Evolutionary conservation across 2,888 invertebrate genomes (phyloP).

Genomic region (Acronicta leporina): DNA sequence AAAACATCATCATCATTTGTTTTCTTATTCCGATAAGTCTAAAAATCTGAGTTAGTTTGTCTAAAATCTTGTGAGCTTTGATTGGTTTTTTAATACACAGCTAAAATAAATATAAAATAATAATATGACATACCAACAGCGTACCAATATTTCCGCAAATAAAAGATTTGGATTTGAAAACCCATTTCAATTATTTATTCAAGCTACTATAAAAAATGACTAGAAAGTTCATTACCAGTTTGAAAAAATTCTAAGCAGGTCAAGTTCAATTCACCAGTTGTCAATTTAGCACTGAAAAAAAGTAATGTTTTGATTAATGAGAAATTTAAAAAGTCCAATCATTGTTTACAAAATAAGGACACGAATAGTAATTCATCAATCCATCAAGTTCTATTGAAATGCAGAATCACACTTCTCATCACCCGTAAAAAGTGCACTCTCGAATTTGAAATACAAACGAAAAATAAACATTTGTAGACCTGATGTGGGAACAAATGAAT

Average conservation of each 20-base stretch:
- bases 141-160: too few species aligned
- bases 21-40: too few species aligned
- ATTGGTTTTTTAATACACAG: too few species aligned
- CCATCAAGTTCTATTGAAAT: slow-evolving; percentile 18
- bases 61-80: too few species aligned
- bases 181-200: background rate
- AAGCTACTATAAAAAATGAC: slow-evolving; percentile 14
- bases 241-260: slow-evolving; percentile 32
- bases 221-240: slow-evolving; percentile 35
- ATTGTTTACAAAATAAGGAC: slow-evolving; percentile 3
- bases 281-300: background rate
- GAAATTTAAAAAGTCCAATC: background rate
- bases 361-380: slow-evolving; percentile 6
- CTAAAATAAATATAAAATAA: too few species aligned
- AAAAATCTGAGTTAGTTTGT: too few species aligned
- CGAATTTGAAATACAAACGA: slow-evolving; percentile 50
- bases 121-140: too few species aligned
- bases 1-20: too few species aligned
- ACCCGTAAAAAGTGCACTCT: slow-evolving; percentile 37
- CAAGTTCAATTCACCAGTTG: slow-evolving; percentile 4
- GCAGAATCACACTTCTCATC: background rate
- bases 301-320: slow-evolving; percentile 18
- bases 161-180: too few species aligned
- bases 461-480: slow-evolving; percentile 44
- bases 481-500: slow-evolving; percentile 62